Evolutionary conservation across 2,113 vertebrate genomes (phyloP).

Genomic region (Ceuthmochares aereus): DNA sequence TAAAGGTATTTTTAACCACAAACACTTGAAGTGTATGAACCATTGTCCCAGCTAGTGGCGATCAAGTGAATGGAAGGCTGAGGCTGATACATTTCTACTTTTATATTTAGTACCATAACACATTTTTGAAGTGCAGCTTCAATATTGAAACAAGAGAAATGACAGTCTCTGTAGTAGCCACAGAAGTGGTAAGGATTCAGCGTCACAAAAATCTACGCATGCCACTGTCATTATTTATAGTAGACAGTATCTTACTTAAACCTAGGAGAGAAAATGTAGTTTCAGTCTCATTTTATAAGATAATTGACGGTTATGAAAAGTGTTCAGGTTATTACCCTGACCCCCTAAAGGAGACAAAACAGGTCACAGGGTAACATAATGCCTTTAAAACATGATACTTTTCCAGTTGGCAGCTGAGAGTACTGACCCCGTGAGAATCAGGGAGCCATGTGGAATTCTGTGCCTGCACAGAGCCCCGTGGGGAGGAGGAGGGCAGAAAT

Average conservation of each 20-base stretch:
- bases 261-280: background rate
- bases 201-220: background rate
- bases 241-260: background rate
- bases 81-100: slow-evolving; percentile 20
- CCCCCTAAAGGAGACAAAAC: background rate
- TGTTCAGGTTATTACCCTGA: background rate
- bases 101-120: background rate
- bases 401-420: rapidly evolving
- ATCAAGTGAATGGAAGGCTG: slow-evolving; percentile 3
- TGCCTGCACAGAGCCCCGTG: background rate
- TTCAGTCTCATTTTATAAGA: rapidly evolving
- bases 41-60: background rate
- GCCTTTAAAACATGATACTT: background rate
- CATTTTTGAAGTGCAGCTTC: background rate
- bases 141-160: background rate
- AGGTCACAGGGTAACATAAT: background rate
- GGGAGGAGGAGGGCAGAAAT: background rate
- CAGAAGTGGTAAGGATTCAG: background rate
- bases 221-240: background rate
- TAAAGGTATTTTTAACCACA: slow-evolving; percentile 7
- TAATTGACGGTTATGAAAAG: background rate
- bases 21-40: slow-evolving; percentile 11
- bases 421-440: background rate
- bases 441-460: background rate
- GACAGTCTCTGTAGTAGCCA: background rate